Percentiles rank a stretch among this genome's conserved stretches.
phyloP scores from a whole-genome alignment of 1,140 invertebrate species.

The Aphidius ervi region DNA sequence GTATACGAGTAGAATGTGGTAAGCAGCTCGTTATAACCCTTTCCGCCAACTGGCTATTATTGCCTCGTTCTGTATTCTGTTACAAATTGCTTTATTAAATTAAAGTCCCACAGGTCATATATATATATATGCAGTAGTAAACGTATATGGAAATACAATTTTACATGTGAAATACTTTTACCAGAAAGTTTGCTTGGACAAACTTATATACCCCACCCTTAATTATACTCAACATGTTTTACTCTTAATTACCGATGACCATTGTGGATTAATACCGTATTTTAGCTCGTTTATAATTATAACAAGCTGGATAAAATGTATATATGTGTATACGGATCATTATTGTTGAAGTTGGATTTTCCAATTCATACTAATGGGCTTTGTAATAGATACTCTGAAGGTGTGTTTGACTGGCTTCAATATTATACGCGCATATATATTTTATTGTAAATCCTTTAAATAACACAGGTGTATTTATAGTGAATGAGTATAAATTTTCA shows the following conservation, averaged over 20 bases:
- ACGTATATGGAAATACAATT: not conserved
- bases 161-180: too few relatives aligned
- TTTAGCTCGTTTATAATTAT: too few relatives aligned
- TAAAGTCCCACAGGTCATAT: constrained; percentile 29
- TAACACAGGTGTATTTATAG: not conserved
- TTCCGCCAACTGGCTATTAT: constrained; percentile 50
- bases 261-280: constrained; percentile 4
- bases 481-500: constrained; percentile 29
- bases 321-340: too few relatives aligned
- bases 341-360: too few relatives aligned
- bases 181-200: too few relatives aligned
- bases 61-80: constrained; percentile 53
- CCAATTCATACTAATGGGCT: too few relatives aligned
- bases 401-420: too few relatives aligned
- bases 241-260: constrained; percentile 11
- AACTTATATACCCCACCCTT: not conserved
- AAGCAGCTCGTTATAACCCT: constrained; percentile 54
- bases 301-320: too few relatives aligned
- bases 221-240: constrained; percentile 8
- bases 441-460: too few relatives aligned
- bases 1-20: constrained; percentile 40
- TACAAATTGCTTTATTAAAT: constrained; percentile 38
- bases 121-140: not conserved
- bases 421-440: too few relatives aligned
- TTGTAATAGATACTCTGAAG: too few relatives aligned